These are phyloP conservation scores for Erpornis zantholeuca DNA, from an alignment of 2,113 vertebrate species.

Conservation along the genomic window DNA sequence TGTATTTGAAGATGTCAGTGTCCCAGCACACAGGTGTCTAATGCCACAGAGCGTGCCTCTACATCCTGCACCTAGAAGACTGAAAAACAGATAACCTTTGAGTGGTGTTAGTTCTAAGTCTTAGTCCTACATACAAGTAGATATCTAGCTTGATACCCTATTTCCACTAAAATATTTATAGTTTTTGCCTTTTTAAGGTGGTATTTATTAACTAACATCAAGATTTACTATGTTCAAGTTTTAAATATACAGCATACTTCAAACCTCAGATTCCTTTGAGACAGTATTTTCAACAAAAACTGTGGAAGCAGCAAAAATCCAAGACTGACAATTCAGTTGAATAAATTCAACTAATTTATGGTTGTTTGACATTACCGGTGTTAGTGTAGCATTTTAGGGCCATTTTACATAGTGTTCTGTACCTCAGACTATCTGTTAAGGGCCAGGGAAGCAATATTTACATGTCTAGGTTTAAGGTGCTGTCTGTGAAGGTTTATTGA, in stretches of 20 bases:
- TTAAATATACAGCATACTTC: constrained; percentile 1
- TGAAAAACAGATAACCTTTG: not conserved
- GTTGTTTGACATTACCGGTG: not conserved
- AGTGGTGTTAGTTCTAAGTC: not conserved
- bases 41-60: not conserved
- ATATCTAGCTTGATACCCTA: not conserved
- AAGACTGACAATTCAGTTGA: not conserved
- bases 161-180: not conserved
- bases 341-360: not conserved
- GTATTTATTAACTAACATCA: not conserved
- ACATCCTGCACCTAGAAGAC: not conserved
- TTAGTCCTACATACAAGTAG: not conserved
- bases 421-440: not conserved
- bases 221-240: constrained; percentile 32
- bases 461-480: not conserved
- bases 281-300: not conserved
- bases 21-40: not conserved
- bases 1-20: constrained; percentile 4
- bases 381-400: not conserved
- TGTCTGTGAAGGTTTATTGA: not conserved
- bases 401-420: not conserved
- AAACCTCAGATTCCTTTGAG: not conserved
- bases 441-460: not conserved
- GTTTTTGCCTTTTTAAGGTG: constrained; percentile 3
- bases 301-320: not conserved